Evolutionary conservation across 1,140 invertebrate genomes (phyloP), one percentile per base, ranked within the genome.

Genomic region (Limonius californicus): DNA sequence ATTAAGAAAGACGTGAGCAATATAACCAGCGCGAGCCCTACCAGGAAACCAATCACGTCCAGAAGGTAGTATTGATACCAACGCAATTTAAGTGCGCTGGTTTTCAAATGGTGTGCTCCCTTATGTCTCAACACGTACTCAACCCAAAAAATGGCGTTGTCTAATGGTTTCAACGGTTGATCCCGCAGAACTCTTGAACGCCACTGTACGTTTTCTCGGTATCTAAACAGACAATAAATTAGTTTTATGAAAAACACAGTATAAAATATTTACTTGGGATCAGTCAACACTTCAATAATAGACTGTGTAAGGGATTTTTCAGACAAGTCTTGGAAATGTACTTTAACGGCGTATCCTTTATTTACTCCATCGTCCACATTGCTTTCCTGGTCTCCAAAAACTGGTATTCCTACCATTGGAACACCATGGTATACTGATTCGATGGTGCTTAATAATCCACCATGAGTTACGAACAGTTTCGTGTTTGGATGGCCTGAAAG

Each of bases 81-180:
- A 7, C 7, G 12, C 21, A 62, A 45, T 7, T 56, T 47, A 6
- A 43, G 23, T 11, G 18, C 42, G 23, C 14, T 18, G 1, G 53
- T 23, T n/a, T 35, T 20, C 14, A 58, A 18, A 62, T 55, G 1
- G 18, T 54, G 59, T 0, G 79, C 77, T 30, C 80, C 77, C 1
- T 80, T 78, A 70, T 87, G 86, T 8, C 86, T 77, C 0, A 82
- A 76, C 0, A 89, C 79, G 63, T 88, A 84, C 70, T 90, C 88
- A 0, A 82, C 78, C 85, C 87, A 89, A 75, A 82, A 89, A 0
- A 87, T 77, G 0, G 85, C 85, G 0, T 82, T 82, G 12, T 88
- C 82, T 59, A 88, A 57, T 0, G 88, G 85, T 1, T 72, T 72
- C 12, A 77, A 68, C 9, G 80, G 81, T 43, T 84, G 80, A 74